Evolutionary conservation across 2,797 vertebrate species (phyloP).

Genomic region (Eleutherodactylus coqui): DNA sequence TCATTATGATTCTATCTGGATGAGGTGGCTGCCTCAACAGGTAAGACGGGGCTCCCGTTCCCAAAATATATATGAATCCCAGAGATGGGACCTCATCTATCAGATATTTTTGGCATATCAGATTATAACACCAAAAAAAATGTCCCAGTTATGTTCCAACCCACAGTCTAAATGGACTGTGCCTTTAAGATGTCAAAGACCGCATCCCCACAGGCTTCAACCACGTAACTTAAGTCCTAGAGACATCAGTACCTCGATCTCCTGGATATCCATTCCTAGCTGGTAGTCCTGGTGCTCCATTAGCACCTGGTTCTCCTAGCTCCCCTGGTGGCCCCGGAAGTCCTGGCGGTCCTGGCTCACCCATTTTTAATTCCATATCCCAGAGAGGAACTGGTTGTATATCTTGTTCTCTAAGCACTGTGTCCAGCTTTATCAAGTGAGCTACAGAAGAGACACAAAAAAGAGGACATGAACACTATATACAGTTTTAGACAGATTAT

Average conservation of each 20-base stretch:
- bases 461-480: neutral
- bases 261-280: conserved; percentile 71
- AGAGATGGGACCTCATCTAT: too few species aligned
- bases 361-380: conserved; percentile 67
- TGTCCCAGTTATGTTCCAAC: too few species aligned
- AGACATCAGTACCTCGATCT: conserved; percentile 70
- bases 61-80: too few species aligned
- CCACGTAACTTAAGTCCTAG: neutral
- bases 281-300: conserved; percentile 65
- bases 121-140: too few species aligned
- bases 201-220: too few species aligned
- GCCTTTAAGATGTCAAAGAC: too few species aligned
- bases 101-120: too few species aligned
- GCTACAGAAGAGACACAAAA: conserved; percentile 65
- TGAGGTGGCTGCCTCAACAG: too few species aligned
- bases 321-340: conserved; percentile 65
- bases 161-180: too few species aligned
- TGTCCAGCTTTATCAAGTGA: conserved; percentile 73
- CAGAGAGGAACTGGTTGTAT: conserved; percentile 74
- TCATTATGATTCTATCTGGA: too few species aligned
- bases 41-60: too few species aligned
- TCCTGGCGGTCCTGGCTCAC: conserved; percentile 69
- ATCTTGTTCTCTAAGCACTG: conserved; percentile 70
- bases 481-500: neutral
- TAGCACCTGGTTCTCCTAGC: conserved; percentile 66